Evolutionary conservation across 1,140 invertebrate species (phyloP), one percentile per base, ranked within the genome.

Genomic region (Trachelipus rathkii): DNA sequence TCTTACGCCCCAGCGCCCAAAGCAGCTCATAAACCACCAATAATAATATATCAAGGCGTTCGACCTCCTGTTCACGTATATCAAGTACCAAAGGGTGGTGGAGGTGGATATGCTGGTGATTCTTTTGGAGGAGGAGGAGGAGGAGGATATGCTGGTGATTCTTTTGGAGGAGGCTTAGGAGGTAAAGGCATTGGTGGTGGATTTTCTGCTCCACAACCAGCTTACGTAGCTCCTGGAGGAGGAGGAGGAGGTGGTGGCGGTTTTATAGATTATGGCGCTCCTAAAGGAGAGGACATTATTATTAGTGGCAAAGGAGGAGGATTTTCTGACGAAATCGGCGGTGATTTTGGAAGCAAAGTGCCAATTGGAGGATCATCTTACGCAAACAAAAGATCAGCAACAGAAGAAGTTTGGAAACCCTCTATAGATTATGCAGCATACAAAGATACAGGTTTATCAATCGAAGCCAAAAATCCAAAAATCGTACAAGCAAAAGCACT

Each of bases 21-120:
- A 74, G 81, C 81, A 11, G 83, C 81, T 74, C 81, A 84, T 71
- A 86, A 86, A 78, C 85, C 85, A 44, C 85, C 85, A 60, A 86
- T 86, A 70, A 85, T 86, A 71, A 86, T 86, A 75, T 86, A 86
- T 78, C 85, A 86, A 76, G 85, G 85, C 44, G 82, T 84, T 23
- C 76, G 84, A 44, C 85, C 85, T 15, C 85, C 85, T 13, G 84
- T 86, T 7, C 83, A 84, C 75, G 85, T 86, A 10, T 85, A 84
- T 79, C 82, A 85, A 72, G 75, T 82, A 21, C 82, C 82, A 19
- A 74, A 53, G 19, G 53, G 50, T 15, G 79, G 71, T 7, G 60
- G 72, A 46, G 78, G 77, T 0, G 45, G 45, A 23, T 46, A 53
- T 66, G 46, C 44, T 21, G 77, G 69, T 15, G 66, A 23, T 23